Evolutionary conservation across 2,888 invertebrate species (phyloP), one percentile per base, ranked within the genome.

Genomic region (Ophion ventricosus): DNA sequence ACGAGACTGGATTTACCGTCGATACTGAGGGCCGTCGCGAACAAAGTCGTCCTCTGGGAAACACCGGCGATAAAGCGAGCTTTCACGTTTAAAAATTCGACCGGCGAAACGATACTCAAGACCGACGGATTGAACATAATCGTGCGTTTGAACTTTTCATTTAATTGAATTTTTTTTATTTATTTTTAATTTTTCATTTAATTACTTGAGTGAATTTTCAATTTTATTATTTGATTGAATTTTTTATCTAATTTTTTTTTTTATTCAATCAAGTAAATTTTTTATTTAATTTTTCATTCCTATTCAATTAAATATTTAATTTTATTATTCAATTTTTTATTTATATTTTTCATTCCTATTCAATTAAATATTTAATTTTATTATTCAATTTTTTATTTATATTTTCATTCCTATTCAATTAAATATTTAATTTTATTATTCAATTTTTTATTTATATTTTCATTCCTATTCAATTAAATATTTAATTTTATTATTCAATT

Each of bases 81-180:
- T 0, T 97, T 99, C 78, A 96, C 97, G 0, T 96, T 96, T 85
- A 95, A 95, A 90, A 96, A 96, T 89, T 94, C 95, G 70, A 94
- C 95, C 25, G 93, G 89, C 23, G 91, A 95, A 20, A 93, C 96
- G 0, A 95, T 96, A 85, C 94, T 99, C 0, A 97, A 98, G 93
- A 99, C 99, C 0, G 99, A 99, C 91, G 99, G 99, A 3, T 97
- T 99, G 72, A 99, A 99, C 91, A 96, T 99, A 78, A 94, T 96
- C 72, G 96, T 96, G 92, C 93, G 93, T 90, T 59, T 35, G 0
- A 25, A 54, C 17, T 61, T 17, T 69, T 82, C 14, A 17, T 26
- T 17, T n/a, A 20, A 35, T 63, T 11, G 1, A 49, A 35, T 40
- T 23, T 43, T 2, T 4, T 11, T 20, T 4, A n/a, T 35, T 29